phyloP scores from a whole-genome alignment of 1,140 invertebrate species.

The Drosophila grimshawi region DNA sequence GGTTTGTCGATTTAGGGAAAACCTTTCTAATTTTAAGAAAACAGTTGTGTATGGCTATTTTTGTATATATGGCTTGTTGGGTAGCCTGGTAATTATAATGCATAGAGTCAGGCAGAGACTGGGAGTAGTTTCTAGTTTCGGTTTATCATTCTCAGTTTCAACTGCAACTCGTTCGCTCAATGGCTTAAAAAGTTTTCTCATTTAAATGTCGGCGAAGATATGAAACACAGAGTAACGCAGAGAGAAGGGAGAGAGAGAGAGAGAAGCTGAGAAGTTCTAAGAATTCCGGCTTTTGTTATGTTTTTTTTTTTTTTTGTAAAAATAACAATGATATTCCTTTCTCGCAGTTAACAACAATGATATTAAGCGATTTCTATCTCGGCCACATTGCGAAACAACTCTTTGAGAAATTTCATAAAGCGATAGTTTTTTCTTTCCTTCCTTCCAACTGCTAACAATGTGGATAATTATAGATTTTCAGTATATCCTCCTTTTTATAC shows the following conservation, averaged over 20 bases:
- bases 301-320: neutral
- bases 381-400: neutral
- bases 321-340: conserved; percentile 7
- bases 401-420: neutral
- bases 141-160: neutral
- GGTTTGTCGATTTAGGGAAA: neutral
- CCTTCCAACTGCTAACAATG: conserved; percentile 31
- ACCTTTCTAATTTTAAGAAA: no score
- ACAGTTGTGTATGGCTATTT: no score
- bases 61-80: neutral
- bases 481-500: neutral
- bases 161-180: conserved; percentile 26
- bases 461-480: conserved; percentile 50
- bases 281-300: neutral
- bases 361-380: conserved; percentile 5
- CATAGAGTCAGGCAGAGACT: neutral
- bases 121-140: neutral
- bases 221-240: conserved; percentile 46
- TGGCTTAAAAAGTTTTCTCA: conserved; percentile 71
- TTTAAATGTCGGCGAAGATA: conserved; percentile 70
- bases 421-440: neutral
- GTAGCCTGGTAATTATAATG: conserved; percentile 1
- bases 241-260: conserved; percentile 24
- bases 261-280: conserved; percentile 5
- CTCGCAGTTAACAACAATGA: conserved; percentile 27